Evolutionary conservation across 2,113 vertebrate species (phyloP), one percentile per base, ranked within the genome.

Genomic region (Dipodomys ordii): DNA sequence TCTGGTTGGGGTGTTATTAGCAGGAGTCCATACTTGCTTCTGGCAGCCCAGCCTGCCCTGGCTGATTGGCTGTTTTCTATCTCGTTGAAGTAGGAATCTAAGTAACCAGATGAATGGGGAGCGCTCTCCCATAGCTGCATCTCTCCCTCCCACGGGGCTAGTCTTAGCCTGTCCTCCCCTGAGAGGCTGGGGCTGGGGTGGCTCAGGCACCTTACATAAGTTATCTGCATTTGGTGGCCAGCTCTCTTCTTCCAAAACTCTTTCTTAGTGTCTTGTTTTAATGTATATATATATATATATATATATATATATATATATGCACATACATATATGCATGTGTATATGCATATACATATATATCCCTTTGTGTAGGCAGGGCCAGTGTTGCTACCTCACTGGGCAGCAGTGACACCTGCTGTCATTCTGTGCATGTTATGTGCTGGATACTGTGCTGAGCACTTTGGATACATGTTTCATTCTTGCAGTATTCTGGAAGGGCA

Each of bases 131-230:
- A 32, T 32, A 30, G 1, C 67, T 81, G 64, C 35, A 3, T 80
- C 12, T 19, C 28, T 35, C 3, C 0, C 18, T 62, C 23, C 13
- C 3, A 1, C 57, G 46, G 22, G 15, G 69, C 57, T 39, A 13
- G 53, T 39, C n/a, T 57, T 57, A 57, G 53, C 53, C 53, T 57
- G 53, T 57, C 53, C 53, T 57, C 12, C 49, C 53, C 15, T 49
- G 49, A 57, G 15, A 57, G 15, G 53, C 53, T 57, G 53, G 12
- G 53, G 53, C 12, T 57, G 53, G 49, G 30, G 78, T 39, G 35
- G 87, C 83, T 49, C 53, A 81, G 81, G 71, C 67, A 27, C 72
- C 83, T 95, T 96, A 83, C 3, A 22, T 96, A 93, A 96, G 83
- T 39, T 69, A n/a, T 27, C 65, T 53, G 90, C 23, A 0, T 20